Conservation (phyloP, 1,140 invertebrate species). For the Apis florea region DNA sequence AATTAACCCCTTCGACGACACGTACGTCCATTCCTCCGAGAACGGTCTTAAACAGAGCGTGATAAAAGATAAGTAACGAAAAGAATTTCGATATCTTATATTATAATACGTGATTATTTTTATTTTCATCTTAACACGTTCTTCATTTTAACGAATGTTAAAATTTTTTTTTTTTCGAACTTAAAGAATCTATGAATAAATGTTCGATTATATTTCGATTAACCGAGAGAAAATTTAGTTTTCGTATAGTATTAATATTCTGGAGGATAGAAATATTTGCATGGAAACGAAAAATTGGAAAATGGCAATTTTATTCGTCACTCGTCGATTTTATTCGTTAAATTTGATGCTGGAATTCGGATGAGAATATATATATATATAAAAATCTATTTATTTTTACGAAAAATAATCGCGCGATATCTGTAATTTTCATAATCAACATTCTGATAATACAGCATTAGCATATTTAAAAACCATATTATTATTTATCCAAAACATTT, state of each 20-base stretch:
- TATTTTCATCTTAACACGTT: not conserved
- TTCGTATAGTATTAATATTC: not conserved
- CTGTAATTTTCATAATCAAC: too few species aligned
- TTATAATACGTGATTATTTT: not conserved
- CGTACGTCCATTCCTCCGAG: not conserved
- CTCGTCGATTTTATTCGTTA: not conserved
- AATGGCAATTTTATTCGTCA: not conserved
- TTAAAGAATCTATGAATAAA: not conserved
- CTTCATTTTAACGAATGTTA: not conserved
- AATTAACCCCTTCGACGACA: conserved; percentile 17
- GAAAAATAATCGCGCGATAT: too few species aligned
- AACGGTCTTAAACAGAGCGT: not conserved
- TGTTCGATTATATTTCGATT: not conserved
- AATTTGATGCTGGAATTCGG: not conserved
- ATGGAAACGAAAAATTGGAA: not conserved
- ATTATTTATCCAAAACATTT: too few species aligned
- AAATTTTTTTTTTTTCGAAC: not conserved
- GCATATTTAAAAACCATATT: too few species aligned
- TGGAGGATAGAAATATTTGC: not conserved
- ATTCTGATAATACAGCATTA: too few species aligned
- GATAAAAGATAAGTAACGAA: not conserved
- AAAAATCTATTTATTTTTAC: too few species aligned
- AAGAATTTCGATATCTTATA: too few species aligned
- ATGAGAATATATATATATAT: not conserved
- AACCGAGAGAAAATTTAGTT: not conserved